Evolutionary conservation across 2,113 vertebrate species (phyloP), one percentile per base, ranked within the genome.

Genomic region (Macrotis lagotis): DNA sequence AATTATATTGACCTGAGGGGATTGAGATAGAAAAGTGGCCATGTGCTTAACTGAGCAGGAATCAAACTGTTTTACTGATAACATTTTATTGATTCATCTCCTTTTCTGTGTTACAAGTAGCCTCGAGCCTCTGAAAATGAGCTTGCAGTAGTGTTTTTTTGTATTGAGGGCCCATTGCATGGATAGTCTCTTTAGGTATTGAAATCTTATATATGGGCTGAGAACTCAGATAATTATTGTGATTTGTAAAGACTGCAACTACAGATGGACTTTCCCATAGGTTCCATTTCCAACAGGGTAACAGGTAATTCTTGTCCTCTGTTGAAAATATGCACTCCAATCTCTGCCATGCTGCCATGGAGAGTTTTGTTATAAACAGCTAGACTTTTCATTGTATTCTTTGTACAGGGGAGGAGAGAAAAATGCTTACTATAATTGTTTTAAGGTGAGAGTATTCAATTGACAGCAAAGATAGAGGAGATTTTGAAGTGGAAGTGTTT

Each of bases 51-150:
- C 95, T 92, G 97, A 97, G 95, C 97, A 93, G 96, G 97, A 97
- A 97, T 98, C 98, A 97, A 95, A 97, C 97, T 95, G 97, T 98
- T 97, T 92, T 97, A 98, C 98, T 97, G 97, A 98, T 98, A 97
- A 96, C 97, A 92, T 96, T 97, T 97, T 97, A 98, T 98, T 92
- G 97, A 98, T 98, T 97, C 97, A 90, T 97, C 95, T 96, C 93
- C 97, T 97, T 95, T 28, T 95, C 1, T 0, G 96, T 96, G 96
- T 95, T 97, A 97, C 97, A 92, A 97, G 97, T 97, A 96, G 97
- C 98, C 92, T 2, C 94, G 92, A 98, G 97, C 97, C 92, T 94
- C 19, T 49, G 90, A 94, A 55, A 95, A 97, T 90, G 96, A 97
- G 96, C 94, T 74, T 25, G 95, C 28, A 51, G 0, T 93, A 95